These are phyloP conservation scores for Ophonus ardosiacus DNA, from an alignment of 2,888 invertebrate species.

Conservation along the genomic window DNA sequence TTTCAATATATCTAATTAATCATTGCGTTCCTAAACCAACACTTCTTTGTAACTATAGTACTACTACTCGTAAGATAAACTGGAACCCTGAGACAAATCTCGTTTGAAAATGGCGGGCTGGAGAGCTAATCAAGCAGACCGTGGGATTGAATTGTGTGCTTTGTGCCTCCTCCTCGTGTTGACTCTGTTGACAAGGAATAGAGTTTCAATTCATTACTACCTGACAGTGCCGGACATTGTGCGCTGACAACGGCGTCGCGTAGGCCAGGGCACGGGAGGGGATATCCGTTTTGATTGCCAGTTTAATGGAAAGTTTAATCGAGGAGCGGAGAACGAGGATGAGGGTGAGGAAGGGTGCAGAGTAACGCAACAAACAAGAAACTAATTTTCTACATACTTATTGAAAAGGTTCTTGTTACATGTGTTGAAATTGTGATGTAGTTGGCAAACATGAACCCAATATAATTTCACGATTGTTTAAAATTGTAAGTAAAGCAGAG, in stretches of 20 bases:
- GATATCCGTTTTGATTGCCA: constrained; percentile 45
- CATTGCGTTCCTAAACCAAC: neutral
- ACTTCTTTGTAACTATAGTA: constrained; percentile 27
- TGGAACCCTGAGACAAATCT: constrained; percentile 73
- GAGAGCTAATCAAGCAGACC: constrained; percentile 57
- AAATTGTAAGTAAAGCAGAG: no score
- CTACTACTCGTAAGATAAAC: constrained; percentile 71
- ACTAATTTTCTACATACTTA: no score
- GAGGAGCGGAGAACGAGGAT: neutral
- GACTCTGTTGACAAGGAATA: constrained; percentile 74
- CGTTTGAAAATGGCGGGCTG: constrained; percentile 72
- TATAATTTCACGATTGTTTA: no score
- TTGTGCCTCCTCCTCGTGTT: constrained; percentile 70
- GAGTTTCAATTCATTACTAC: constrained; percentile 75
- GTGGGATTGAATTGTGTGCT: constrained; percentile 72
- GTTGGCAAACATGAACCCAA: no score
- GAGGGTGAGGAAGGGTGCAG: no score
- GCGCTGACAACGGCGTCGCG: constrained; percentile 49
- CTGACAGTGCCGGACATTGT: constrained; percentile 61
- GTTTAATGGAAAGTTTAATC: constrained; percentile 48
- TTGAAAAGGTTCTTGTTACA: no score
- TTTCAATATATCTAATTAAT: neutral
- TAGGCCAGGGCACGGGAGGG: neutral
- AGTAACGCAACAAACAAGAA: no score
- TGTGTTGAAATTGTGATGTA: no score